These are phyloP conservation scores for Bombylius major DNA, from an alignment of 2,888 invertebrate species.

Conservation along the genomic window DNA sequence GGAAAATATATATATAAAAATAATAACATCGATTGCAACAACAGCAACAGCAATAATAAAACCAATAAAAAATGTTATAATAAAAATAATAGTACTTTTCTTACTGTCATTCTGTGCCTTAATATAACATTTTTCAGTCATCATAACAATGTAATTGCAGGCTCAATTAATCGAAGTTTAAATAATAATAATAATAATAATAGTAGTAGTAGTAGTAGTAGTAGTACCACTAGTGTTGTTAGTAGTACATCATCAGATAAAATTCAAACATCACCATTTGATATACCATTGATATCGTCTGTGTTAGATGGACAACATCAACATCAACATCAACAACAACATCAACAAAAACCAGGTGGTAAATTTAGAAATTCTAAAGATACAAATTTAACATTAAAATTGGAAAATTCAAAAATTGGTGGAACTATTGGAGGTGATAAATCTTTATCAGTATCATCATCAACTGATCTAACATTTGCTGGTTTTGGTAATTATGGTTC, in stretches of 20 bases:
- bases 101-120: conserved; percentile 13
- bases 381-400: too few relatives aligned
- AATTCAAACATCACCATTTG: too few relatives aligned
- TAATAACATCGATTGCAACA: not conserved
- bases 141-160: not conserved
- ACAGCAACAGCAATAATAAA: not conserved
- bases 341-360: too few relatives aligned
- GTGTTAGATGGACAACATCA: too few relatives aligned
- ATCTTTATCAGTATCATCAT: not conserved
- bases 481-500: conserved; percentile 1
- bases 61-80: too few relatives aligned
- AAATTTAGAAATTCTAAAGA: too few relatives aligned
- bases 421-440: too few relatives aligned
- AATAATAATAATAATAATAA: not conserved
- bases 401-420: too few relatives aligned
- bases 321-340: too few relatives aligned
- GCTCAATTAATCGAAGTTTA: conserved; percentile 2
- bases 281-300: too few relatives aligned
- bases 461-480: not conserved
- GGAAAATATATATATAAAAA: too few relatives aligned
- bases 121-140: conserved; percentile 6
- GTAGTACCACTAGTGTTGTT: not conserved
- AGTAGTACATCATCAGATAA: not conserved
- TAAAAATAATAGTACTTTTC: conserved; percentile 7
- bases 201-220: too few relatives aligned